Evolutionary conservation across 2,888 invertebrate genomes (phyloP).

Genomic region (Dasysyrphus tricinctus): DNA sequence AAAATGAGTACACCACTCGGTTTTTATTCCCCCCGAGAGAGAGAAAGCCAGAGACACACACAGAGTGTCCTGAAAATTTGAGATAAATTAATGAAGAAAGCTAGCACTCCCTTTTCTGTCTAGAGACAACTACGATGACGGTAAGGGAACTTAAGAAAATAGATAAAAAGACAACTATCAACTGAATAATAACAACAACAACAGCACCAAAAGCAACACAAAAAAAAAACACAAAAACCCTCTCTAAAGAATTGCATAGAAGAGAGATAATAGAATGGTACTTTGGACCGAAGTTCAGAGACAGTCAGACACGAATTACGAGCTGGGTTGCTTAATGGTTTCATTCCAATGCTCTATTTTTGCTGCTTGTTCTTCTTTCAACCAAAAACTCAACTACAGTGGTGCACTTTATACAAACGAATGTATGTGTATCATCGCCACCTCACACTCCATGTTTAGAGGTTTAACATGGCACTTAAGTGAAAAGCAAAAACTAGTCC

Average conservation of each 20-base stretch:
- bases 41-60: constrained; percentile 28
- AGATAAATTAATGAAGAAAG: constrained; percentile 75
- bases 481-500: constrained; percentile 70
- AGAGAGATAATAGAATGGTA: constrained; percentile 40
- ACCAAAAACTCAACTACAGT: constrained; percentile 33
- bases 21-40: constrained; percentile 42
- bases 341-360: constrained; percentile 54
- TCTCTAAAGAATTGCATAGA: constrained; percentile 6
- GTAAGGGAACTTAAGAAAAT: constrained; percentile 24
- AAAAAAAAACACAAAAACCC: not conserved
- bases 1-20: constrained; percentile 19
- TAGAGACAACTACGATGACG: constrained; percentile 4
- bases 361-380: constrained; percentile 19
- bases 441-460: constrained; percentile 55
- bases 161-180: constrained; percentile 35
- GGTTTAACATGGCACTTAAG: constrained; percentile 75
- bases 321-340: constrained; percentile 70
- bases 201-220: not conserved
- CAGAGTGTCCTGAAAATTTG: constrained; percentile 72
- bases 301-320: constrained; percentile 72
- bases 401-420: constrained; percentile 5
- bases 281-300: constrained; percentile 63
- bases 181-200: constrained; percentile 28
- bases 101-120: constrained; percentile 61
- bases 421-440: not conserved